Conservation (phyloP, 2,888 invertebrate species). For the Belgica antarctica region DNA sequence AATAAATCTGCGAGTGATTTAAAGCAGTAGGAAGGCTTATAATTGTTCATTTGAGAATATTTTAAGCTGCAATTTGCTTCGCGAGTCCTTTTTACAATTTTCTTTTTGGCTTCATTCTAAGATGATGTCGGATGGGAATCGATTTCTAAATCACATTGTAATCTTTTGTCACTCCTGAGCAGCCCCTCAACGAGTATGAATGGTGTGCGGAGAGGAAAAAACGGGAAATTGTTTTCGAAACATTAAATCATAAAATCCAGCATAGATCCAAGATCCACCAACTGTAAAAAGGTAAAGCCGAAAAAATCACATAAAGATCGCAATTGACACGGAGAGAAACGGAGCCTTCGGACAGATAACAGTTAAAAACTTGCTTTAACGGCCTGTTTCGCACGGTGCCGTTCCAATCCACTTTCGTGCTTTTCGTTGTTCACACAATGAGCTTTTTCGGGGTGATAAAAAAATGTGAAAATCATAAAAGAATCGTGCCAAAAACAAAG, state of each 20-base stretch:
- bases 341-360: no score
- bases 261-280: background rate
- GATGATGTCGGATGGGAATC: no score
- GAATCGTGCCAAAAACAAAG: constrained; percentile 1
- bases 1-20: constrained; percentile 5
- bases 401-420: background rate
- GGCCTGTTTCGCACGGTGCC: no score
- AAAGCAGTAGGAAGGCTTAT: background rate
- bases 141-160: no score
- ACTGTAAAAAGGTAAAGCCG: background rate
- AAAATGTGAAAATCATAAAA: constrained; percentile 1
- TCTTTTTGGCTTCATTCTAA: background rate
- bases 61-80: constrained; percentile 10
- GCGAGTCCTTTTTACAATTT: background rate
- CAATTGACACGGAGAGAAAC: background rate
- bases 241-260: constrained; percentile 11
- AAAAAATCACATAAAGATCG: background rate
- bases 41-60: constrained; percentile 12
- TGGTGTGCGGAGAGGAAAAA: background rate
- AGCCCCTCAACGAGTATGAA: no score
- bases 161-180: no score
- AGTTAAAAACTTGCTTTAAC: no score
- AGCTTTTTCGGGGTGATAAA: constrained; percentile 7
- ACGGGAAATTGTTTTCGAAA: background rate
- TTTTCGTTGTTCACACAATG: background rate